These are phyloP conservation scores for Leucoma salicis DNA, from an alignment of 2,888 invertebrate species.

Conservation along the genomic window DNA sequence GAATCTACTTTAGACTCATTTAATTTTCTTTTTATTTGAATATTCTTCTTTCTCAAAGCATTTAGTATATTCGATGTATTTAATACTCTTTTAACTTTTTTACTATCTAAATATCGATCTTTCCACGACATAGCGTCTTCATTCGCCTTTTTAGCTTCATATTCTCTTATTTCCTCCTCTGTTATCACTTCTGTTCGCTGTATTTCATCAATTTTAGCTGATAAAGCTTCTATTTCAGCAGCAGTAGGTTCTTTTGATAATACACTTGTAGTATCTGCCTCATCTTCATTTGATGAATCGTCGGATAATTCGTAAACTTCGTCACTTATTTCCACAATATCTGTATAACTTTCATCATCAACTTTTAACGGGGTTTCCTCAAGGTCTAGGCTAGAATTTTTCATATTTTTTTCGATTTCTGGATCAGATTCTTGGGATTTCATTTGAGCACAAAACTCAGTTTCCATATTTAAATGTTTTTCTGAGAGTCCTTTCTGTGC, in stretches of 20 bases:
- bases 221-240: conserved; percentile 68
- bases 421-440: not conserved
- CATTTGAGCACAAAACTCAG: not conserved
- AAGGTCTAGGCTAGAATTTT: not conserved
- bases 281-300: conserved; percentile 58
- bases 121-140: conserved; percentile 74
- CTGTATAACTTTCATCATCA: conserved; percentile 7
- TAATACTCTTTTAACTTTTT: conserved; percentile 82
- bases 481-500: not conserved
- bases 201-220: conserved; percentile 74
- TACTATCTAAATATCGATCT: conserved; percentile 81
- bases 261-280: conserved; percentile 56
- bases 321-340: conserved; percentile 24
- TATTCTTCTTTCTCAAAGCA: conserved; percentile 83
- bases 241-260: conserved; percentile 71
- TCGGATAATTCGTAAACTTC: conserved; percentile 64
- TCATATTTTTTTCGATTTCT: not conserved
- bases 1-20: conserved; percentile 22
- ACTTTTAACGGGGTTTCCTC: not conserved
- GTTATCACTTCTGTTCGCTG: conserved; percentile 55
- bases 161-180: conserved; percentile 45
- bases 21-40: conserved; percentile 65
- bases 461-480: not conserved
- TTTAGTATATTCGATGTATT: conserved; percentile 81
- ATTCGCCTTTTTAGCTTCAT: conserved; percentile 28